phyloP scores from a whole-genome alignment of 2,113 vertebrate genomes.

The Rhabdornis inornatus region DNA sequence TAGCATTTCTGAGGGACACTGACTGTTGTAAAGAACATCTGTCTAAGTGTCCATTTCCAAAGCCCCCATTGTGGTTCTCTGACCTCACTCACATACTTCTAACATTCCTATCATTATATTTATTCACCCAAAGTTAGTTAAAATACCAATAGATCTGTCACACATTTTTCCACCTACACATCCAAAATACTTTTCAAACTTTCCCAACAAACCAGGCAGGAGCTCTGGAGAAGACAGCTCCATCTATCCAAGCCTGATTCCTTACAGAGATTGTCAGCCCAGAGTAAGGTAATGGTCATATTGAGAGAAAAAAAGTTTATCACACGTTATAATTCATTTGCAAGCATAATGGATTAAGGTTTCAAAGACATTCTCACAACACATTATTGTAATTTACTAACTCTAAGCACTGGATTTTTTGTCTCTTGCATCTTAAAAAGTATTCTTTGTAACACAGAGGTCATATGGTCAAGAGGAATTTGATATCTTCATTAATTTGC shows the following conservation, averaged over 20 bases:
- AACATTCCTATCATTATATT: not conserved
- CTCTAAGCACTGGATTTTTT: not conserved
- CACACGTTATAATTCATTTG: not conserved
- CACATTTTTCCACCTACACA: not conserved
- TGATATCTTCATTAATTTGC: not conserved
- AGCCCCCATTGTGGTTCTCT: slow-evolving; percentile 23
- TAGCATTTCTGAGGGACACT: not conserved
- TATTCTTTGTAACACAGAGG: not conserved
- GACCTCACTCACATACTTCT: not conserved
- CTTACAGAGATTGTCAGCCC: not conserved
- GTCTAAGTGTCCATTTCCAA: not conserved
- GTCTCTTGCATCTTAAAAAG: not conserved
- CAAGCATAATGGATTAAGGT: not conserved
- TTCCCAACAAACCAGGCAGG: not conserved
- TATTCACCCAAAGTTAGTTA: not conserved
- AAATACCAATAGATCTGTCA: not conserved
- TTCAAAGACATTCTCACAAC: not conserved
- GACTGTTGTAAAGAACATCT: slow-evolving; percentile 20
- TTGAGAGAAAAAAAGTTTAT: not conserved
- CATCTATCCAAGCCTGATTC: not conserved
- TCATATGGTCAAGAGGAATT: not conserved
- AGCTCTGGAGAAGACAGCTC: not conserved
- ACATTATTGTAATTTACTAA: not conserved
- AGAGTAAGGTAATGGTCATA: not conserved
- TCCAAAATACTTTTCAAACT: not conserved